These are phyloP conservation scores for Eubasilissa splendida DNA, from an alignment of 2,888 invertebrate genomes.

Conservation along the genomic window DNA sequence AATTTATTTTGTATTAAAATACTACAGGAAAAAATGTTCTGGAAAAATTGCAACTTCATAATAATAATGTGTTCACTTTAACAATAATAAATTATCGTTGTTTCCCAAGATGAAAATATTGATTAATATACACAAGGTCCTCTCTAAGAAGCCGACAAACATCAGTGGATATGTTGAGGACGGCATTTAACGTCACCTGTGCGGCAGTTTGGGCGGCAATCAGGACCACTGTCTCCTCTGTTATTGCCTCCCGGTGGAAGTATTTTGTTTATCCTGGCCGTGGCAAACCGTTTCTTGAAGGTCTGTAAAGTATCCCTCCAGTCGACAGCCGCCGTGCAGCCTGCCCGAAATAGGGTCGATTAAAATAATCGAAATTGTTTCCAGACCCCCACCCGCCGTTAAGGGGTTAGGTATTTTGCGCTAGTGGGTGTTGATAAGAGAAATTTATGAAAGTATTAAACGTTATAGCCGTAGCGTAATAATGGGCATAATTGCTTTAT, in stretches of 20 bases:
- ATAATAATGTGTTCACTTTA: no score
- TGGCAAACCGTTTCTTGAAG: constrained; percentile 41
- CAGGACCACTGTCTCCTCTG: constrained; percentile 37
- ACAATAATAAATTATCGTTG: no score
- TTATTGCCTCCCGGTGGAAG: constrained; percentile 47
- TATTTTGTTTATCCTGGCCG: constrained; percentile 48
- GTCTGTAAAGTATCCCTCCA: constrained; percentile 42
- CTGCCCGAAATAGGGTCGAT: constrained; percentile 41
- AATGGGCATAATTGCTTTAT: constrained; percentile 43
- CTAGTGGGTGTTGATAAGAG: constrained; percentile 41
- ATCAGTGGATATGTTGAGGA: neutral
- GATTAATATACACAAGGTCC: no score
- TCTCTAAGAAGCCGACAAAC: neutral
- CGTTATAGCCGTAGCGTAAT: constrained; percentile 41
- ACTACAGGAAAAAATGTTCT: no score
- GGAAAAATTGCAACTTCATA: no score
- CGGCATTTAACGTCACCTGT: constrained; percentile 47
- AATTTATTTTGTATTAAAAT: no score
- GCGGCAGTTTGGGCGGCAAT: constrained; percentile 47
- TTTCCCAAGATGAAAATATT: no score
- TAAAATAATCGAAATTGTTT: constrained; percentile 46
- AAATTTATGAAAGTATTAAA: constrained; percentile 47
- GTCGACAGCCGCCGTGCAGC: constrained; percentile 32
- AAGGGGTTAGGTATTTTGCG: constrained; percentile 31
- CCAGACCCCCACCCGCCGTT: constrained; percentile 26